These are phyloP conservation scores for Bombus turneri DNA, from an alignment of 1,140 invertebrate genomes.

Conservation along the genomic window DNA sequence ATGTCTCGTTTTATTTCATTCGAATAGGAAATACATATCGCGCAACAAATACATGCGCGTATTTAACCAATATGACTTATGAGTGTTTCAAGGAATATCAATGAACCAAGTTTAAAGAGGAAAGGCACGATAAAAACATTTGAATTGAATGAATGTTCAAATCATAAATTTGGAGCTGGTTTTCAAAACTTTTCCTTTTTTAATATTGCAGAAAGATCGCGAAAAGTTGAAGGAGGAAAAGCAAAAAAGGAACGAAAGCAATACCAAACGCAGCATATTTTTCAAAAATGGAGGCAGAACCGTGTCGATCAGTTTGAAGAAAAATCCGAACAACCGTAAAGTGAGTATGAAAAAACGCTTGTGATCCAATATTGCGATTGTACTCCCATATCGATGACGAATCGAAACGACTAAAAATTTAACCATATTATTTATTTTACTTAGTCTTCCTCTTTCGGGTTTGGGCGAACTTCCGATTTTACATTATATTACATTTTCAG, in stretches of 20 bases:
- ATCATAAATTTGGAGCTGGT: neutral
- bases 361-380: neutral
- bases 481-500: too few species aligned
- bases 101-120: neutral
- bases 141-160: neutral
- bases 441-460: too few species aligned
- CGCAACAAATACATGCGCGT: neutral
- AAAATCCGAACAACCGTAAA: constrained; percentile 49
- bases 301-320: constrained; percentile 70
- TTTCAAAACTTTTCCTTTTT: neutral
- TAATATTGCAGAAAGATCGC: constrained; percentile 28
- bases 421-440: neutral
- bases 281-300: constrained; percentile 72
- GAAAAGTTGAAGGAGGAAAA: neutral
- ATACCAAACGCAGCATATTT: constrained; percentile 53
- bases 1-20: neutral
- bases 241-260: neutral
- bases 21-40: too few species aligned
- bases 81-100: neutral
- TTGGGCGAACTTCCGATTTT: too few species aligned
- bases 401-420: neutral
- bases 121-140: neutral
- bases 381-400: neutral
- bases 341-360: constrained; percentile 36
- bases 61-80: neutral